These are phyloP conservation scores for Prunella fulvescens DNA, from an alignment of 2,113 vertebrate species.

Conservation along the genomic window DNA sequence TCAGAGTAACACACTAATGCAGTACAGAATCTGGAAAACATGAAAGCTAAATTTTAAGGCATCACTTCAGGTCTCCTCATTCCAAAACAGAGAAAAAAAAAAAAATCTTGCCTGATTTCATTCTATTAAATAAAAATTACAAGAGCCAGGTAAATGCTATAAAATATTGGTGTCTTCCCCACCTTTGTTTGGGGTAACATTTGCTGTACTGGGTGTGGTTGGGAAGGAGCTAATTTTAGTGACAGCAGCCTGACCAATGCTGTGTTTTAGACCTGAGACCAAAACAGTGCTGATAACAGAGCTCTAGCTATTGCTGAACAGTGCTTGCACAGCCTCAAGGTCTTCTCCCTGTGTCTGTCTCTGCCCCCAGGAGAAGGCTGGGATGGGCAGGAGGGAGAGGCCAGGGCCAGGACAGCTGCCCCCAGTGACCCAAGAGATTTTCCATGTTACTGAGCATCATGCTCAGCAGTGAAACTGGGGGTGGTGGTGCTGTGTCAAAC, in stretches of 20 bases:
- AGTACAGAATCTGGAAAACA: not conserved
- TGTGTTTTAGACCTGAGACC: not conserved
- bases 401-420: not conserved
- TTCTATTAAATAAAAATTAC: not conserved
- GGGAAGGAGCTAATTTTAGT: not conserved
- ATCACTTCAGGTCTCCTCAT: not conserved
- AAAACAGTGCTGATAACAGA: not conserved
- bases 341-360: not conserved
- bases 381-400: not conserved
- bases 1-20: not conserved
- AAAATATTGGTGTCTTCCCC: not conserved
- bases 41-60: not conserved
- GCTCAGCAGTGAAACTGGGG: not conserved
- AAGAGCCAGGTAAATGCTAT: not conserved
- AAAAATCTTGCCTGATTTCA: not conserved
- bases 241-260: not conserved
- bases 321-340: too few species aligned
- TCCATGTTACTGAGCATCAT: accelerated
- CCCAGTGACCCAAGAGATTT: not conserved
- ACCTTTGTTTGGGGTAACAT: not conserved
- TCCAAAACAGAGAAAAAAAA: not conserved
- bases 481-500: not conserved
- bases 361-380: not conserved
- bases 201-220: not conserved
- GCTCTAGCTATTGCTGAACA: not conserved